Percentiles rank a stretch among this genome's conserved stretches.
Evolutionary conservation across 2,888 invertebrate genomes (phyloP).

Genomic region (Himalopsyche japonica): DNA sequence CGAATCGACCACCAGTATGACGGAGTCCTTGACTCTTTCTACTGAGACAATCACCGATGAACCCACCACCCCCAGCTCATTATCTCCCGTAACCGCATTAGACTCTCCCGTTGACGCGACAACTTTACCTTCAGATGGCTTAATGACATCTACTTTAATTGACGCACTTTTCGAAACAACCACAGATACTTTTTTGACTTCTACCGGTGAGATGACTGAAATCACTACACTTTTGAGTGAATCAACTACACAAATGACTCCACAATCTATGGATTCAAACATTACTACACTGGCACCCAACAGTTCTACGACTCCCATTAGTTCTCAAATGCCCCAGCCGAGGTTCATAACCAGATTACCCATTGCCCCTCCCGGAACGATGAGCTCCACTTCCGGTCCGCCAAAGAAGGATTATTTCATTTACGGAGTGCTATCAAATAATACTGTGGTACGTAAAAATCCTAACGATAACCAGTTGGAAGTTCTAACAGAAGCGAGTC

Average conservation of each 20-base stretch:
- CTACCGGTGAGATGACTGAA: not conserved
- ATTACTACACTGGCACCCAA: not conserved
- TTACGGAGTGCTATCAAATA: constrained; percentile 77
- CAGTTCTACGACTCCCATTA: constrained; percentile 29
- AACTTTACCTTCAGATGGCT: not conserved
- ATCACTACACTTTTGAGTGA: not conserved
- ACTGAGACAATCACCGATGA: not conserved
- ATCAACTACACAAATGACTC: not conserved
- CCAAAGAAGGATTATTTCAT: constrained; percentile 72
- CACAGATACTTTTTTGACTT: not conserved
- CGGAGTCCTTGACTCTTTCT: not conserved
- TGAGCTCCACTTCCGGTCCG: constrained; percentile 41
- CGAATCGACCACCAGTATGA: not conserved
- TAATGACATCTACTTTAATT: not conserved
- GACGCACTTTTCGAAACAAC: not conserved
- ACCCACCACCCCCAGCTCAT: not conserved
- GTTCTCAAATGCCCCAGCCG: constrained; percentile 1
- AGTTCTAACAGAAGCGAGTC: constrained; percentile 69
- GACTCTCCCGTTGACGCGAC: not conserved
- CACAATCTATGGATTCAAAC: not conserved
- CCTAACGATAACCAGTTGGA: constrained; percentile 69
- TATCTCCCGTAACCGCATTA: not conserved
- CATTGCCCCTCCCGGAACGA: constrained; percentile 38
- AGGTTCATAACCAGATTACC: constrained; percentile 41
- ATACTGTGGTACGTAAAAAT: constrained; percentile 76